Percentiles rank a stretch among this genome's conserved stretches.
Conservation (phyloP, 2,797 vertebrate species). For the Margarornis squamiger region DNA sequence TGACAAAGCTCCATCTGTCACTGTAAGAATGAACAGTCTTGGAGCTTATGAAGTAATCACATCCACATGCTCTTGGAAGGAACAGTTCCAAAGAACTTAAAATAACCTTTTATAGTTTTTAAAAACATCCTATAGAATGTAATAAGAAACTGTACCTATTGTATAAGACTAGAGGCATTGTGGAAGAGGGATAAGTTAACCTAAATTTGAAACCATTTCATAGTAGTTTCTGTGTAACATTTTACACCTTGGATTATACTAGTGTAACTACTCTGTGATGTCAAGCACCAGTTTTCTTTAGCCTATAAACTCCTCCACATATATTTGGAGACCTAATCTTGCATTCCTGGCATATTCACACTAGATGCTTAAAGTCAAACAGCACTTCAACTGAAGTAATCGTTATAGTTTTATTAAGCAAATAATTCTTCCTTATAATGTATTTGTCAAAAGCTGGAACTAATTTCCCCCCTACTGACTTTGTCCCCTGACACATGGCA, state of each 20-base stretch:
- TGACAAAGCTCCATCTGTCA: not conserved
- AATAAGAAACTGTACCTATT: not conserved
- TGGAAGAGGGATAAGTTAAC: not conserved
- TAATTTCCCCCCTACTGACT: conserved; percentile 38
- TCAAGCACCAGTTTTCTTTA: not conserved
- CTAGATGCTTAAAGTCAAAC: conserved; percentile 8
- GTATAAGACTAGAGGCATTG: not conserved
- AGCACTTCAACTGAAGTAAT: conserved; percentile 29
- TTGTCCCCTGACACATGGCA: conserved; percentile 39
- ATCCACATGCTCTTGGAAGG: conserved; percentile 36
- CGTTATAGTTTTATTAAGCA: conserved; percentile 19
- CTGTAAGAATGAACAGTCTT: not conserved
- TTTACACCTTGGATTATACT: conserved; percentile 37
- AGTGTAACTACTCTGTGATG: not conserved
- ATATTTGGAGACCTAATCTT: conserved; percentile 10
- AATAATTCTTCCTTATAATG: conserved; percentile 28
- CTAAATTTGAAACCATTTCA: not conserved
- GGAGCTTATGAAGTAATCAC: not conserved
- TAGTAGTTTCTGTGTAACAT: conserved; percentile 20
- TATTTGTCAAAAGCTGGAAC: conserved; percentile 45
- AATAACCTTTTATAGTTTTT: conserved; percentile 30
- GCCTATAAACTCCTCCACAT: not conserved
- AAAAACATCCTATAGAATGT: not conserved
- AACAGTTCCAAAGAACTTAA: not conserved
- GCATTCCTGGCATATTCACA: conserved; percentile 29